Base-by-base conservation (phyloP, 2,797 vertebrate species). In the Gadopsis marmoratus region DNA sequence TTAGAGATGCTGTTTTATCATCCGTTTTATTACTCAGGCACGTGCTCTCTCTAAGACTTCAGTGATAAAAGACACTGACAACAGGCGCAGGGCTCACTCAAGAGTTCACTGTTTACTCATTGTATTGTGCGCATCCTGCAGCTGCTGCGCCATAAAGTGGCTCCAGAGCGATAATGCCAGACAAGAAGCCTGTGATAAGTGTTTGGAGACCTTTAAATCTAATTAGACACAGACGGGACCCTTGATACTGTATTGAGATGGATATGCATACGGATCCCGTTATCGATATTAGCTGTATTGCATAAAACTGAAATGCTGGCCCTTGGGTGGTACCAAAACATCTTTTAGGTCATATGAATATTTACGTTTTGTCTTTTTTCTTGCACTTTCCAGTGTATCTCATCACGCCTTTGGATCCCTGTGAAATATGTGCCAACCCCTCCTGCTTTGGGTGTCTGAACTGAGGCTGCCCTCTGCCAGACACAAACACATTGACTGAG, bases 351-450 rank as follows among this genome's bases (percentile, higher is more conserved):
- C 13, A 33, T 6, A 82, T 75, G 7, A 61, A 73, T 76, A 56
- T 76, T 74, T n/a, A 55, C 66, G 55, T 60, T 31, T 72, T 2
- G 71, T 23, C 75, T 26, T 26, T 78, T 66, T 35, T 41, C 21
- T 81, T 51, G 33, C 13, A 21, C 33, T 72, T 78, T 85, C 26
- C 78, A 95, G 95, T 72, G 60, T 29, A 65, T 23, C 77, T 93
- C 81, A 76, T 91, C 65, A 69, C 58, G 0, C 31, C 88, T 16
- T 4, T 13, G 1, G 92, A 95, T 85, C 87, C 86, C 12, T 95
- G 94, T 88, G 95, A 95, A 68, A 94, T 95, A 79, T 95, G 94
- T 76, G 91, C 80, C 84, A 91, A 94, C 66, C 90, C 91, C 0
- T 84, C 94, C 75, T 95, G 94, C 75, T 88, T 9, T 39, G 93